Evolutionary conservation across 2,113 vertebrate species (phyloP), one percentile per base, ranked within the genome.

Genomic region (Larimichthys polyactis): DNA sequence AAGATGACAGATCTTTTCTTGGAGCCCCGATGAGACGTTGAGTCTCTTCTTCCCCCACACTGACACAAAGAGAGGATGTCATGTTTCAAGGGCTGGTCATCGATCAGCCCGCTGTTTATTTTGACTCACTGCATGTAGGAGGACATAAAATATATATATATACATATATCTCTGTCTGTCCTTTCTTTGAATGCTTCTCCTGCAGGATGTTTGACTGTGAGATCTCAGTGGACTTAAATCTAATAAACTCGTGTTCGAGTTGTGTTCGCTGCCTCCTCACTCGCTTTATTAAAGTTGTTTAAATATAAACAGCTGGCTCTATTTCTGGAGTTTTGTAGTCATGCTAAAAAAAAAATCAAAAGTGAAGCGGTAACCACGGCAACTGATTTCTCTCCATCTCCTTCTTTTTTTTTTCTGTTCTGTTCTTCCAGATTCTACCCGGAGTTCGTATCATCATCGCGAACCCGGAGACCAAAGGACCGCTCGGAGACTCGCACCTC

Each of bases 371-470:
- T 91, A 64, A 86, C 82, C 82, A 46, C 55, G 67, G 49, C 16
- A 44, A 84, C 81, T 6, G 16, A 32, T 55, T 68, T 27, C 27
- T 27, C 27, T 27, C 27, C 27, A 27, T 27, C 27, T 27, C 27
- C 11, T 7, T 19, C n/a, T 16, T 9, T 22, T 4, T 55, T 27
- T 27, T 12, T 4, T 27, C 10, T 48, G 75, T n/a, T 81, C 36
- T 51, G 2, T 69, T 27, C 59, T 6, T 32, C n/a, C 71, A 99
- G 98, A 99, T 99, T 75, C 95, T 99, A 40, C 98, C 98, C 6
- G 98, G 98, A 55, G 98, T 99, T 68, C 96, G 98, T 54, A 98
- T 99, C 94, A 99, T 99, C 93, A 99, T 99, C 82, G 98, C 98
- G 81, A 99, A 99, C 92, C 98, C 98, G 6, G 98, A 99, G 95